Conservation (phyloP, 1,140 invertebrate genomes). For the Drosophila lacteicornis region DNA sequence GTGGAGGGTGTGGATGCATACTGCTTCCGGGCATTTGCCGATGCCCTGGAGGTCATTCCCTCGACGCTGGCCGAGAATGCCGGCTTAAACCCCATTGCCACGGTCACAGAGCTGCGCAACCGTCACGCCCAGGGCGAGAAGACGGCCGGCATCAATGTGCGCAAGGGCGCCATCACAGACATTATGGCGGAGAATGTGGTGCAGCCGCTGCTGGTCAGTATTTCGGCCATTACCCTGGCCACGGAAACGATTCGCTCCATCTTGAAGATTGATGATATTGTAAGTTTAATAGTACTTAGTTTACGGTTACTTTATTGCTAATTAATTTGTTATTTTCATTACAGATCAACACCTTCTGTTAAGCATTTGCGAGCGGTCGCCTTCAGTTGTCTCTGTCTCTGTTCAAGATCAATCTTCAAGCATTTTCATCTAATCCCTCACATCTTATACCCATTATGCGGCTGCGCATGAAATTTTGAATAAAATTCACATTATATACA, state of each 20-base stretch:
- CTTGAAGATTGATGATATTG: constrained; percentile 99
- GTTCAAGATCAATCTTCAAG: constrained; percentile 53
- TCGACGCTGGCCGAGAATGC: constrained; percentile 99
- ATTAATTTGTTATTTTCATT: constrained; percentile 20
- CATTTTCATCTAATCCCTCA: constrained; percentile 64
- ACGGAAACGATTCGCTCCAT: constrained; percentile 99
- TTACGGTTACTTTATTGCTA: background rate
- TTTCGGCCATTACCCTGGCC: constrained; percentile 96
- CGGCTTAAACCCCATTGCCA: constrained; percentile 98
- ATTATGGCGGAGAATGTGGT: constrained; percentile 99
- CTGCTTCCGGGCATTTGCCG: constrained; percentile 97
- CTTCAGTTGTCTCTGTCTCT: constrained; percentile 5
- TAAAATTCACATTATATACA: constrained; percentile 72
- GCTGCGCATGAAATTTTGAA: constrained; percentile 56
- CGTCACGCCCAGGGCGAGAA: constrained; percentile 94
- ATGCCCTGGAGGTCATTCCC: constrained; percentile 98
- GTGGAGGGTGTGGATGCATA: constrained; percentile 97
- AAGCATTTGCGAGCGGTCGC: constrained; percentile 38
- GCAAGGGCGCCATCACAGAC: constrained; percentile 97
- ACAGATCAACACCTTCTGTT: constrained; percentile 79
- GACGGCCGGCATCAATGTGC: constrained; percentile 97
- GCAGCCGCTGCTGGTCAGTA: constrained; percentile 97
- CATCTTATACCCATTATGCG: constrained; percentile 52
- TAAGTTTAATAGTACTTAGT: constrained; percentile 85
- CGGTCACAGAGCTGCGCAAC: constrained; percentile 98